Conservation (phyloP, 2,888 invertebrate genomes). For the Acheta domesticus region DNA sequence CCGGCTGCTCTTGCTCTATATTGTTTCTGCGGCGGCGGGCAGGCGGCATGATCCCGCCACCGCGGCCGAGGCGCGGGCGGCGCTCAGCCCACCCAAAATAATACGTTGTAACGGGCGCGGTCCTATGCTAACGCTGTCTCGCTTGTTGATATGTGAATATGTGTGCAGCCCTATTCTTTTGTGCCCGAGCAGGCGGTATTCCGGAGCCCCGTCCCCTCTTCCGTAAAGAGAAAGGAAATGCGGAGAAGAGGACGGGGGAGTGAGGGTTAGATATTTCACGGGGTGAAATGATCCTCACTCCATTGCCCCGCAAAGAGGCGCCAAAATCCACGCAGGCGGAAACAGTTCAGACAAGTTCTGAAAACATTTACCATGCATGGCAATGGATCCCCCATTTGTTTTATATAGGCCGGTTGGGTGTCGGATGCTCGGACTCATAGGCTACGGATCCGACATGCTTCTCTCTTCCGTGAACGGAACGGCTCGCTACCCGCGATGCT, state of each 20-base stretch:
- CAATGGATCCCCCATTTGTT: conserved; percentile 33
- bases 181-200: neutral
- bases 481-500: neutral
- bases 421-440: conserved; percentile 29
- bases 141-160: conserved; percentile 5
- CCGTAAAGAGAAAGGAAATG: neutral
- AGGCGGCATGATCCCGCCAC: neutral
- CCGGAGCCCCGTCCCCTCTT: neutral
- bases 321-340: conserved; percentile 35
- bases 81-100: neutral
- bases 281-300: conserved; percentile 36
- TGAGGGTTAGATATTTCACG: neutral
- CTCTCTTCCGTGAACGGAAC: neutral
- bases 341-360: conserved; percentile 34
- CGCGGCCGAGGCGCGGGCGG: neutral
- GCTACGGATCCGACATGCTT: neutral
- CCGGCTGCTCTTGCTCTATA: neutral
- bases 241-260: neutral
- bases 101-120: neutral
- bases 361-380: conserved; percentile 36
- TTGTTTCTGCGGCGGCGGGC: conserved; percentile 1
- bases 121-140: conserved; percentile 18
- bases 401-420: conserved; percentile 29
- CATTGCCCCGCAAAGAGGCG: conserved; percentile 37
- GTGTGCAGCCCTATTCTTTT: neutral